These are phyloP conservation scores for Drosophila obscura DNA, from an alignment of 1,140 invertebrate genomes.

Conservation along the genomic window DNA sequence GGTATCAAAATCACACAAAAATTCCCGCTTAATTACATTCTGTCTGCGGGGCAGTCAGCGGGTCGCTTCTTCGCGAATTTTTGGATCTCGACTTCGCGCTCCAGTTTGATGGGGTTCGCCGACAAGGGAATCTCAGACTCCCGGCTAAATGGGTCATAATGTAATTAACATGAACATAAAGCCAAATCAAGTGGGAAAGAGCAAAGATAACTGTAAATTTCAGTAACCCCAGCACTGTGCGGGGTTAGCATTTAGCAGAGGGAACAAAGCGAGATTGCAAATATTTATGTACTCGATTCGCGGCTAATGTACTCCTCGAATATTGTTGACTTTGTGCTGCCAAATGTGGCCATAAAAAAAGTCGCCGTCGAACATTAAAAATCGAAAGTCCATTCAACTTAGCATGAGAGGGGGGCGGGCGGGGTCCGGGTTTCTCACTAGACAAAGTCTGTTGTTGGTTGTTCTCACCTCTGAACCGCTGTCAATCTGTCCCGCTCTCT, in stretches of 20 bases:
- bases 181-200: constrained; percentile 62
- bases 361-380: constrained; percentile 49
- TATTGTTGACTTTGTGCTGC: constrained; percentile 68
- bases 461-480: constrained; percentile 50
- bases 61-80: constrained; percentile 32
- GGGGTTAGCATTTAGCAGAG: constrained; percentile 3
- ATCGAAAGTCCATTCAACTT: constrained; percentile 77
- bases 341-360: constrained; percentile 61
- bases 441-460: constrained; percentile 21
- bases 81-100: constrained; percentile 45
- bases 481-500: too few species aligned
- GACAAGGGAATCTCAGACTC: constrained; percentile 35
- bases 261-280: constrained; percentile 59
- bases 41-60: constrained; percentile 33
- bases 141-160: constrained; percentile 72
- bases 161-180: constrained; percentile 70
- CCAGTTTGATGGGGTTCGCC: constrained; percentile 54
- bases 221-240: constrained; percentile 38
- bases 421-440: constrained; percentile 1
- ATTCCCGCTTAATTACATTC: constrained; percentile 75
- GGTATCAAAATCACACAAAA: constrained; percentile 23
- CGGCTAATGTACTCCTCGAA: constrained; percentile 32
- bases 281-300: constrained; percentile 58
- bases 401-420: constrained; percentile 5
- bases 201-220: constrained; percentile 64